A percentile compares a stretch with the other conserved stretches of the same genome.
These are phyloP conservation scores for Malurus cyaneus DNA, from an alignment of 2,113 vertebrate species.

Conservation along the genomic window DNA sequence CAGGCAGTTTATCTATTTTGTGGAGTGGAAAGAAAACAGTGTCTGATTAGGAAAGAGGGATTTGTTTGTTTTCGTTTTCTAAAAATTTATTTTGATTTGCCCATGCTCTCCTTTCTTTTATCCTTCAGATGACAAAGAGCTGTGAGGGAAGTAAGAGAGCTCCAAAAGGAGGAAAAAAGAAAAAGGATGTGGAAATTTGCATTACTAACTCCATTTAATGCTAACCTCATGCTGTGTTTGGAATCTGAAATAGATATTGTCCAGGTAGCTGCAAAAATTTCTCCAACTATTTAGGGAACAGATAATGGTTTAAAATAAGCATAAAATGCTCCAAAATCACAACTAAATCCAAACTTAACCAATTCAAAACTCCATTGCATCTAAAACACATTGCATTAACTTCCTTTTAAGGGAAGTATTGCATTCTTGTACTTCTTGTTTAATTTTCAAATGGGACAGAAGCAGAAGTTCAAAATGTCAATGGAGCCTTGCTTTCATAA, in stretches of 20 bases:
- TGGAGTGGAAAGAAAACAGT: background rate
- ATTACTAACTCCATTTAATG: background rate
- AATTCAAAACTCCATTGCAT: background rate
- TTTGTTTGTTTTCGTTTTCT: background rate
- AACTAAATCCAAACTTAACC: background rate
- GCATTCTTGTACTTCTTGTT: slow-evolving; percentile 19
- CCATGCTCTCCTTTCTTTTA: background rate
- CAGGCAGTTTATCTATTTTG: background rate
- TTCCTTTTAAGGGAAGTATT: background rate
- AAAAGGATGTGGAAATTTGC: background rate
- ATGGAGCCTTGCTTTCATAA: background rate
- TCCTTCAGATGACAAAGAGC: background rate
- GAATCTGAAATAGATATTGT: background rate
- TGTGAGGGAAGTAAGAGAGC: background rate
- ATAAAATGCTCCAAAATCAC: background rate
- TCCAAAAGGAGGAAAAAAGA: background rate
- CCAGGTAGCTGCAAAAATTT: background rate
- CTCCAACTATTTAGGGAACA: background rate
- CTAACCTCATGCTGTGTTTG: background rate
- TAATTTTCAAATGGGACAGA: background rate
- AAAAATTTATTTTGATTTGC: background rate
- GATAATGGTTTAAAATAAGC: background rate
- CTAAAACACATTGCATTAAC: background rate
- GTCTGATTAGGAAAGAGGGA: background rate
- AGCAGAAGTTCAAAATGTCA: slow-evolving; percentile 29